phyloP scores from a whole-genome alignment of 1,140 invertebrate species.

The Papilio machaon region DNA sequence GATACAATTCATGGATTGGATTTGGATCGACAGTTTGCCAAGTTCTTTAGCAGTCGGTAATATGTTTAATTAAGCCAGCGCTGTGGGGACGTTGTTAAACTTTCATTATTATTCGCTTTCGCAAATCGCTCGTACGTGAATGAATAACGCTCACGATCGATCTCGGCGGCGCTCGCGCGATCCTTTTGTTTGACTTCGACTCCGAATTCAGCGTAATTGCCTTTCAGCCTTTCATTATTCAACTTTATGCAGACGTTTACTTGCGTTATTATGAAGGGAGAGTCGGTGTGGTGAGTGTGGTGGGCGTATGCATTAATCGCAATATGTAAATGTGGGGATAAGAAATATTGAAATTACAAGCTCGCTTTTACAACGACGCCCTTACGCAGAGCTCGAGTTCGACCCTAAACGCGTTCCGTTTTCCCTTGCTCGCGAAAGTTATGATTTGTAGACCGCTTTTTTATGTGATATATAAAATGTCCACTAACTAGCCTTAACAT shows the following conservation, averaged over 20 bases:
- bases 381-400: conserved; percentile 45
- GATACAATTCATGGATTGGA: conserved; percentile 10
- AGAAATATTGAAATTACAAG: conserved; percentile 76
- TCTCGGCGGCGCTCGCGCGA: conserved; percentile 66
- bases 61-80: conserved; percentile 75
- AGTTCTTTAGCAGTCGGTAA: conserved; percentile 58
- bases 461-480: conserved; percentile 35
- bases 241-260: conserved; percentile 81
- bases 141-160: conserved; percentile 78
- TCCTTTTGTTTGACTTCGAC: conserved; percentile 79
- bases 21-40: not conserved
- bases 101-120: conserved; percentile 79
- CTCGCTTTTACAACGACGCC: conserved; percentile 55
- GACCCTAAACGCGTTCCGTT: conserved; percentile 45
- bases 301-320: conserved; percentile 80
- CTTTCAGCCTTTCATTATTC: conserved; percentile 81
- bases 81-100: conserved; percentile 73
- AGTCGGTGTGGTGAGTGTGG: conserved; percentile 72
- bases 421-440: conserved; percentile 36
- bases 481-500: not conserved
- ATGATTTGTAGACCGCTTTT: conserved; percentile 4
- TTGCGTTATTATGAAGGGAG: conserved; percentile 79
- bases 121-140: conserved; percentile 79
- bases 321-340: conserved; percentile 78
- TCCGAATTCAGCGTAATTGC: conserved; percentile 81